Conservation (phyloP, 2,113 vertebrate genomes). For the Spea bombifrons region DNA sequence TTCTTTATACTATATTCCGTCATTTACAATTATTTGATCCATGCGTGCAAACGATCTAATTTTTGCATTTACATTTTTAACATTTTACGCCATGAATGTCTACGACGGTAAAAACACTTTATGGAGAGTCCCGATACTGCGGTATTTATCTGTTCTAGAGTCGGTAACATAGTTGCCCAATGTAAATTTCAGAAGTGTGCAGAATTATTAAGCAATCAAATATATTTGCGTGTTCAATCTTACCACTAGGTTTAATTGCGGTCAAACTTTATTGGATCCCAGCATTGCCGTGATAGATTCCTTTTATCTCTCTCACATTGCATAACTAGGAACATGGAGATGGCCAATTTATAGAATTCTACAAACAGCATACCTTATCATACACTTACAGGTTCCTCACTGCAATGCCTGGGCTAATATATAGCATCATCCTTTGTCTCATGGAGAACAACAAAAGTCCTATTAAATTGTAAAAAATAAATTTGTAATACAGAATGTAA, state of each 20-base stretch:
- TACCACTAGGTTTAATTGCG: conserved; percentile 31
- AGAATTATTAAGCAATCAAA: too few relatives aligned
- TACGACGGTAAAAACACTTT: too few relatives aligned
- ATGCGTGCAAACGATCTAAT: too few relatives aligned
- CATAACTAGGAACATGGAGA: conserved; percentile 27
- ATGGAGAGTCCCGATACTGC: too few relatives aligned
- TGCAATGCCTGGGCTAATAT: conserved; percentile 16
- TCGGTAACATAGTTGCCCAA: too few relatives aligned
- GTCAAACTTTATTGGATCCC: conserved; percentile 40
- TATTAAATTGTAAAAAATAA: conserved; percentile 1
- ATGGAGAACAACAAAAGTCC: neutral
- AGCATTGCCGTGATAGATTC: conserved; percentile 29
- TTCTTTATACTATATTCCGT: too few relatives aligned
- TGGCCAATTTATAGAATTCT: conserved; percentile 35
- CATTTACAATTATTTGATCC: too few relatives aligned
- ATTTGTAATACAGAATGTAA: too few relatives aligned
- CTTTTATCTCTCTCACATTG: conserved; percentile 38
- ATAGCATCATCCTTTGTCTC: neutral
- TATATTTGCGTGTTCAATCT: neutral
- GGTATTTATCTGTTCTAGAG: too few relatives aligned
- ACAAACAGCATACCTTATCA: conserved; percentile 36
- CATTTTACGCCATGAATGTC: too few relatives aligned
- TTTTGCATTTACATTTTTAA: too few relatives aligned
- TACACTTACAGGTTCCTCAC: conserved; percentile 34
- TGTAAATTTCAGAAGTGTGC: too few relatives aligned